Percentiles rank a stretch among this genome's conserved stretches.
Evolutionary conservation across 2,888 invertebrate species (phyloP).

Genomic region (Tenthredo livida): DNA sequence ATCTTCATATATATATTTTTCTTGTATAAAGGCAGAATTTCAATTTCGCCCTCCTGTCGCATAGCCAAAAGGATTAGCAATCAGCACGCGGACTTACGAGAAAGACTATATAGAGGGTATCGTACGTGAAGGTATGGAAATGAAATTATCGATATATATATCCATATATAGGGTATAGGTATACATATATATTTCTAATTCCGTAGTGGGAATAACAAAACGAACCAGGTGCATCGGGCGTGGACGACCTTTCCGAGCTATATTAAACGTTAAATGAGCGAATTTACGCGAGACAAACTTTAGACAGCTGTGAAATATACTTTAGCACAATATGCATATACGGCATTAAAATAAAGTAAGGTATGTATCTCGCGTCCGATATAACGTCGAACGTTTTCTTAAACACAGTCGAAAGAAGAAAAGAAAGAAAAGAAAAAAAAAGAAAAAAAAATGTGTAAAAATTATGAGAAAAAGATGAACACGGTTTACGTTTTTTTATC

Average conservation of each 20-base stretch:
- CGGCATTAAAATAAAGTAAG: background rate
- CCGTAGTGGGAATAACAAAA: constrained; percentile 5
- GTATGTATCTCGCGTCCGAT: background rate
- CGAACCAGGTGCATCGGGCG: constrained; percentile 22
- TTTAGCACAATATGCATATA: background rate
- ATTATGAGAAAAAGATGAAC: background rate
- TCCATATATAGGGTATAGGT: background rate
- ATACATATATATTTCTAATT: background rate
- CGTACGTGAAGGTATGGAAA: constrained; percentile 7
- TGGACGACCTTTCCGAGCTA: background rate
- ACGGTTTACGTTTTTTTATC: background rate
- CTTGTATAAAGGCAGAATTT: background rate
- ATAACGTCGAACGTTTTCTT: background rate
- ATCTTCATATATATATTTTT: background rate
- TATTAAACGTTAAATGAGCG: background rate
- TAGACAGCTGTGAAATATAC: constrained; percentile 38
- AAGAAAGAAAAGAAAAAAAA: background rate
- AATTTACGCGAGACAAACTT: constrained; percentile 34
- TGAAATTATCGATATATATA: constrained; percentile 32
- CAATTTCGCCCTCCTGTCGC: background rate
- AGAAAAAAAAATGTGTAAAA: background rate
- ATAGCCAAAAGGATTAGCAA: constrained; percentile 30
- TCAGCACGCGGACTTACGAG: background rate
- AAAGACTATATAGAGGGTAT: background rate
- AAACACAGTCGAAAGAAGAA: background rate